Base-by-base conservation (phyloP, 1,140 invertebrate species). In the Oryctes rhinoceros region DNA sequence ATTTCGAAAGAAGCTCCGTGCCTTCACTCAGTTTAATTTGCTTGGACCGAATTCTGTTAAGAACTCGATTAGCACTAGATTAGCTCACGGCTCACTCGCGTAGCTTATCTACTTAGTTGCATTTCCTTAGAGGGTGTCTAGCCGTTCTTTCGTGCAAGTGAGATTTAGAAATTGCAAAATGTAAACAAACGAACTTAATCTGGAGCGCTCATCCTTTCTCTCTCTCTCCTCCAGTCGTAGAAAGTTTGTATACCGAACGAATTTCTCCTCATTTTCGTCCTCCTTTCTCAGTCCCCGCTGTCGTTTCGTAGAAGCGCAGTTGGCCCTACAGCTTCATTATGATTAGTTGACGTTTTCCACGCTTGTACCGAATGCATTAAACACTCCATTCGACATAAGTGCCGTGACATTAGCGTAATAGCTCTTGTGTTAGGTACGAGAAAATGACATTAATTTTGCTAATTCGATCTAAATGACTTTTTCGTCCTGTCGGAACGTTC, bases 351-450 rank as follows among this genome's bases (percentile, higher is more conserved):
- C 65, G 20, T 71, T 37, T 18, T 24, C 65, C 20, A 9, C 65
- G 65, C 65, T 71, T 24, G 65, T 71, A 71, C 65, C 65, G 65
- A 71, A 71, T 71, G 65, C 65, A 71, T 71, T 71, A 71, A 71
- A 71, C 65, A 71, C 65, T 71, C 65, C 65, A 71, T 71, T 30
- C 24, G 24, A 71, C 65, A 37, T 71, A 71, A 71, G 65, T 71
- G 65, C 65, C 65, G 13, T 15, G 65, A 71, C 35, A 71, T 71
- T 71, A 71, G 15, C 65, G 65, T 71, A 71, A 71, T 71, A 24
- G 65, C 65, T 71, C 65, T 71, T 71, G 65, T 71, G 65, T 71
- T 71, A 71, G 65, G 65, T 71, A 24, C 24, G 20, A 24, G 65
- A 24, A 71, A 71, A 71, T 71, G 65, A 35, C 65, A 71, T 71